These are phyloP conservation scores for Mesocricetus auratus DNA, from an alignment of 2,113 vertebrate species.

Conservation along the genomic window DNA sequence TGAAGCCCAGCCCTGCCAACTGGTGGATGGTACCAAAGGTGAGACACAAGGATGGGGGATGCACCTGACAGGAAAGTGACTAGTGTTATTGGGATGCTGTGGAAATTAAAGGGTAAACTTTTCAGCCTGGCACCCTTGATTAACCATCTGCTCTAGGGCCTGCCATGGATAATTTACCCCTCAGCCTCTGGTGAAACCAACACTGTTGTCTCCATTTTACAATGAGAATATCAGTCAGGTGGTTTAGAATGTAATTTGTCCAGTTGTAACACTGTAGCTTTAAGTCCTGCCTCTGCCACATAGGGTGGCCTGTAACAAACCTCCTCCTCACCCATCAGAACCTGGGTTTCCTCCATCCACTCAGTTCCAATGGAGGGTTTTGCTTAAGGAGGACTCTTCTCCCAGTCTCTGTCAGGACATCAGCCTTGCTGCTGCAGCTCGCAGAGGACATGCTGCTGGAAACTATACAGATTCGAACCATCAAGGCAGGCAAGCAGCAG, in stretches of 20 bases:
- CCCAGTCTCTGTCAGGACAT: conserved; percentile 87
- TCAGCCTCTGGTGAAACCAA: background rate
- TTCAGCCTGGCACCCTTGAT: background rate
- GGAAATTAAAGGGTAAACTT: background rate
- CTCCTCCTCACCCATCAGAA: background rate
- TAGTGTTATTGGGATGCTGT: background rate
- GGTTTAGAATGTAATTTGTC: conserved; percentile 33
- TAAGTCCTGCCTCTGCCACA: background rate
- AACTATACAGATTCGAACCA: conserved; percentile 89
- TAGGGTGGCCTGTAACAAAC: background rate
- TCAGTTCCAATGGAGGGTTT: background rate
- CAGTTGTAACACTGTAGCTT: background rate
- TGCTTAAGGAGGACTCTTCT: conserved; percentile 5
- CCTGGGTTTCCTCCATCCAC: background rate
- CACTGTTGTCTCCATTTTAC: background rate
- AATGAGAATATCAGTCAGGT: background rate
- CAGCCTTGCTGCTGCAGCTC: conserved; percentile 90
- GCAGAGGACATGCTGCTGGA: conserved; percentile 86
- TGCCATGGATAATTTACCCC: background rate
- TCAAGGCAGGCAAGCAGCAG: conserved; percentile 93
- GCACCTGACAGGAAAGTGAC: background rate
- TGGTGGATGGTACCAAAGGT: conserved; percentile 90
- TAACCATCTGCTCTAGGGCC: background rate
- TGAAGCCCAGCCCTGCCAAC: conserved; percentile 92
- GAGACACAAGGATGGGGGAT: conserved; percentile 41